phyloP scores from a whole-genome alignment of 1,140 invertebrate species.

The Papilio polyxenes region DNA sequence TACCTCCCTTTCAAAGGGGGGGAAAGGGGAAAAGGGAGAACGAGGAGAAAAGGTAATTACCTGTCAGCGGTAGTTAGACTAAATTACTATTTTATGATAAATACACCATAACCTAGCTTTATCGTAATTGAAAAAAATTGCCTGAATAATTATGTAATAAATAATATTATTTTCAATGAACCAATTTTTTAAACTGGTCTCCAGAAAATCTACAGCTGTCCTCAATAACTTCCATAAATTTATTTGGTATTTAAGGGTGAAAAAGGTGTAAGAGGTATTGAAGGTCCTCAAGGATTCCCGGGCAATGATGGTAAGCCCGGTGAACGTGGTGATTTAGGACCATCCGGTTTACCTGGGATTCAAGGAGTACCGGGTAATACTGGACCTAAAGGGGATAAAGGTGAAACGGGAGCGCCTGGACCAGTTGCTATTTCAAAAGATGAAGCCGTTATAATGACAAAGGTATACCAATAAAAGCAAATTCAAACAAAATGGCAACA shows the following conservation, averaged over 20 bases:
- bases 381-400: conserved; percentile 85
- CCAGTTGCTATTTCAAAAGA: conserved; percentile 80
- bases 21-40: conserved; percentile 67
- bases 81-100: conserved; percentile 16
- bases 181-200: background rate
- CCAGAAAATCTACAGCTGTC: background rate
- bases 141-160: background rate
- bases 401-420: conserved; percentile 86
- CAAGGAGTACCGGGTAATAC: conserved; percentile 83
- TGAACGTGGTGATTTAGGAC: conserved; percentile 84
- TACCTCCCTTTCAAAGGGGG: conserved; percentile 45
- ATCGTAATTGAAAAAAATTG: background rate
- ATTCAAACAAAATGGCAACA: background rate
- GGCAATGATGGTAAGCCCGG: conserved; percentile 79
- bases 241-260: conserved; percentile 69
- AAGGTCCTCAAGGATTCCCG: conserved; percentile 84
- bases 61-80: conserved; percentile 19
- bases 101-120: conserved; percentile 1
- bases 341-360: conserved; percentile 83
- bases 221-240: background rate
- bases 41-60: conserved; percentile 74
- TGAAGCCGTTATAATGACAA: conserved; percentile 68
- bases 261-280: conserved; percentile 82
- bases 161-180: background rate
- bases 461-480: conserved; percentile 50